phyloP scores from a whole-genome alignment of 1,140 invertebrate genomes.

The Chlorops oryzae region DNA sequence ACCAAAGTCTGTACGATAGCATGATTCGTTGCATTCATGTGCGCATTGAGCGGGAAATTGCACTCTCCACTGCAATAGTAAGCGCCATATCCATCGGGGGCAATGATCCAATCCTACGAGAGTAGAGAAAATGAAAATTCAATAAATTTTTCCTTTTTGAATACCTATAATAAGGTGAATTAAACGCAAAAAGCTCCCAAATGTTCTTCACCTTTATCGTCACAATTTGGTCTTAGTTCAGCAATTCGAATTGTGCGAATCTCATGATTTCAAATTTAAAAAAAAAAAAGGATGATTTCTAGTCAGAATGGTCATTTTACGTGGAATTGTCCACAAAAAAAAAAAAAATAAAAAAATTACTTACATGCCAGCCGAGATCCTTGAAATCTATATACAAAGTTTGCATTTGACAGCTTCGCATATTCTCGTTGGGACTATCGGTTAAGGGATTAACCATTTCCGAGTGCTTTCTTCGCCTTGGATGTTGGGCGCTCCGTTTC shows the following conservation, averaged over 20 bases:
- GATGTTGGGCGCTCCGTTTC: constrained; percentile 22
- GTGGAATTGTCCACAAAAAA: no score
- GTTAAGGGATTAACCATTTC: constrained; percentile 33
- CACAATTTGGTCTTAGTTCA: no score
- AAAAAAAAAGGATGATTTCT: no score
- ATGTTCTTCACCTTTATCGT: no score
- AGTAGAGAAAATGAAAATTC: no score
- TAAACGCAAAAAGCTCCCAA: no score
- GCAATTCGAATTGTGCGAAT: no score
- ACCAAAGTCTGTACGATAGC: constrained; percentile 92
- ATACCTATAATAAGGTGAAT: no score
- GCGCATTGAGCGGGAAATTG: constrained; percentile 83
- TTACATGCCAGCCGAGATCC: constrained; percentile 83
- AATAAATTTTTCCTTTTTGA: no score
- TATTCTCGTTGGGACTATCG: constrained; percentile 34
- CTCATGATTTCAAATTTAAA: no score
- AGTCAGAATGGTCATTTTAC: no score
- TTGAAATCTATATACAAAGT: constrained; percentile 86
- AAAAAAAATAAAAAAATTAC: background rate
- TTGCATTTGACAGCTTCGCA: constrained; percentile 77
- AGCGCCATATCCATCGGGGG: constrained; percentile 88
- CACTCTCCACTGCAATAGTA: constrained; percentile 92
- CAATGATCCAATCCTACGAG: constrained; percentile 88
- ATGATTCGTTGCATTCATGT: constrained; percentile 94
- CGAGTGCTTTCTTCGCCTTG: constrained; percentile 35